Evolutionary conservation across 2,888 invertebrate genomes (phyloP).

Genomic region (Hedychridium roseum): DNA sequence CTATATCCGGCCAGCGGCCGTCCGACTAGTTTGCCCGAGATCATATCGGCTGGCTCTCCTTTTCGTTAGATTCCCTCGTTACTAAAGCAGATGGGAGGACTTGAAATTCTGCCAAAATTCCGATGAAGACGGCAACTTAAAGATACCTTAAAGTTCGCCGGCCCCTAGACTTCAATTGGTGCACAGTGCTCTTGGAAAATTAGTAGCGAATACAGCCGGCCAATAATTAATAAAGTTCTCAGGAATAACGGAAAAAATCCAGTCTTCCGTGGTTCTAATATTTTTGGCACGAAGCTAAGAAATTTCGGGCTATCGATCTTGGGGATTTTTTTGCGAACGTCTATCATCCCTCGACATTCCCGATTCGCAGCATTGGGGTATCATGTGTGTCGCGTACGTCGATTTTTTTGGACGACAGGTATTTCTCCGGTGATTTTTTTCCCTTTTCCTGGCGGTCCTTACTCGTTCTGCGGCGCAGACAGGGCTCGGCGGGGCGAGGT

Average conservation of each 20-base stretch:
- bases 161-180: not conserved
- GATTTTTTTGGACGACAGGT: constrained; percentile 29
- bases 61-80: constrained; percentile 52
- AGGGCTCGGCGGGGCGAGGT: constrained; percentile 25
- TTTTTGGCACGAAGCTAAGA: too few relatives aligned
- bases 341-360: too few relatives aligned
- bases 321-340: too few relatives aligned
- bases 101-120: constrained; percentile 60
- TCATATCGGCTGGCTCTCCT: constrained; percentile 55
- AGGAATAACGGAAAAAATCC: too few relatives aligned
- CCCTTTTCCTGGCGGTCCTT: constrained; percentile 37
- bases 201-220: too few relatives aligned
- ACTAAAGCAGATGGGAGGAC: constrained; percentile 56
- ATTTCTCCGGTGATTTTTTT: constrained; percentile 34
- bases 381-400: too few relatives aligned
- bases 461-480: constrained; percentile 43
- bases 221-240: too few relatives aligned
- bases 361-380: too few relatives aligned
- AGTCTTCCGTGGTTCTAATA: too few relatives aligned
- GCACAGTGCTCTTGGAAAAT: not conserved
- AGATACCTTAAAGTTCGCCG: constrained; percentile 53
- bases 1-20: constrained; percentile 51
- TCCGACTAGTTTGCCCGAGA: constrained; percentile 55
- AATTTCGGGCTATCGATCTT: too few relatives aligned
- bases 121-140: constrained; percentile 54